Evolutionary conservation across 2,888 invertebrate genomes (phyloP).

Genomic region (Exephanes ischioxanthus): DNA sequence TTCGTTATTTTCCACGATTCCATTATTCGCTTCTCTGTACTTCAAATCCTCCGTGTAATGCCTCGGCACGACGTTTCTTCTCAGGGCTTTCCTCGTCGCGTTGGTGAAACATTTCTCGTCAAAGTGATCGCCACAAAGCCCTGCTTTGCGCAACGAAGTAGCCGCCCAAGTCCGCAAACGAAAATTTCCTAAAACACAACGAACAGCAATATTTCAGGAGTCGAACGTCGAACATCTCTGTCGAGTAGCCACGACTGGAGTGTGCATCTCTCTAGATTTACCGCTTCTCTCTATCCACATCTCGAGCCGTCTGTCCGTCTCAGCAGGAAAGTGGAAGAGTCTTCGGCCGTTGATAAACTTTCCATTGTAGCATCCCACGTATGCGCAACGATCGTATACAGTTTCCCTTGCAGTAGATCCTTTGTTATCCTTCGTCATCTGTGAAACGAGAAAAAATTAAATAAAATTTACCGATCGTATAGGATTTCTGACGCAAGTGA

Average conservation of each 20-base stretch:
- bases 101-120: constrained; percentile 60
- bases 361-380: constrained; percentile 61
- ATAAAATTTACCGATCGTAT: not conserved
- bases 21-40: constrained; percentile 10
- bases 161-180: constrained; percentile 64
- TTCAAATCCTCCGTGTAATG: constrained; percentile 62
- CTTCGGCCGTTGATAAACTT: constrained; percentile 57
- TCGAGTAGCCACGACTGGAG: not conserved
- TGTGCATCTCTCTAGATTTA: not conserved
- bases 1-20: constrained; percentile 5
- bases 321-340: constrained; percentile 60
- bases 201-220: not conserved
- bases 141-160: constrained; percentile 61
- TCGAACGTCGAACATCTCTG: not conserved
- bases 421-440: constrained; percentile 51
- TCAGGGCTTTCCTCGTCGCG: constrained; percentile 38
- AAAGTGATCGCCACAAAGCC: constrained; percentile 62
- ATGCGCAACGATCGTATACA: constrained; percentile 61
- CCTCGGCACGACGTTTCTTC: constrained; percentile 63
- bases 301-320: constrained; percentile 58
- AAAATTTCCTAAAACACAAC: constrained; percentile 53
- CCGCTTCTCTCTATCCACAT: constrained; percentile 67
- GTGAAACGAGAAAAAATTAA: not conserved
- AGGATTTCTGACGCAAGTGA: not conserved
- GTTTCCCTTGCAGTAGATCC: constrained; percentile 45